Base-by-base conservation (phyloP, 2,797 vertebrate genomes). In the Apodemus agrarius region DNA sequence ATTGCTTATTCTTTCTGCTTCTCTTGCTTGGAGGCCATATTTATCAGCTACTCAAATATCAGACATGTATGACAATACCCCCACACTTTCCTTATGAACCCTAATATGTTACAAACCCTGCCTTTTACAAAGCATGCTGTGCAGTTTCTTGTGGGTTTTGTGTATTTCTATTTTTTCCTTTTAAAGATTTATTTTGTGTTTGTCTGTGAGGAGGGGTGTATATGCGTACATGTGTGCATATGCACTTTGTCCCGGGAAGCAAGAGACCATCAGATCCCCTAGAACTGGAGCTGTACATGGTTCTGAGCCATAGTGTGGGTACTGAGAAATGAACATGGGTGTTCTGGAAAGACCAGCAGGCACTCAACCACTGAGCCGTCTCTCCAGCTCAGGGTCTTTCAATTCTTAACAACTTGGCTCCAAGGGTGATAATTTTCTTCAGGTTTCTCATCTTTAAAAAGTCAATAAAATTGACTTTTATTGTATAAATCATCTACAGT, bases 391-490 rank as follows among this genome's bases (percentile, higher is more conserved):
- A 52, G 67, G 63, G 13, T 93, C 43, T 94, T 95, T 72, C 83
- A 46, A 87, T 94, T 86, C 57, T 94, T 90, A 72, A 92, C 31
- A 87, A 75, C n/a, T 94, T 17, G 14, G 6, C 9, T 84, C 31
- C 81, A 75, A 43, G 81, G 21, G 26, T 54, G 69, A 37, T 86
- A 72, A 69, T 46, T 63, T 94, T 87, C 49, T 83, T 91, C 57
- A 65, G 3, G 16, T 91, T 81, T 94, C 63, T 92, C 95, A 49
- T 96, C 49, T 92, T 65, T 13, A 76, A 54, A 69, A 76, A 79
- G 59, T 92, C 72, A 82, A 1, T 26, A 80, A 74, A 83, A 67
- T 93, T 92, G 87, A 92, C n/a, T 52, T 90, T 81, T 91, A 67
- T 75, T 65, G 1, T 95, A 6, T 93, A 86, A 91, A 89, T 90